A percentile compares a stretch with the other conserved stretches of the same genome.
These are phyloP conservation scores for Apodemus agrarius DNA, from an alignment of 2,797 vertebrate genomes.

Conservation along the genomic window DNA sequence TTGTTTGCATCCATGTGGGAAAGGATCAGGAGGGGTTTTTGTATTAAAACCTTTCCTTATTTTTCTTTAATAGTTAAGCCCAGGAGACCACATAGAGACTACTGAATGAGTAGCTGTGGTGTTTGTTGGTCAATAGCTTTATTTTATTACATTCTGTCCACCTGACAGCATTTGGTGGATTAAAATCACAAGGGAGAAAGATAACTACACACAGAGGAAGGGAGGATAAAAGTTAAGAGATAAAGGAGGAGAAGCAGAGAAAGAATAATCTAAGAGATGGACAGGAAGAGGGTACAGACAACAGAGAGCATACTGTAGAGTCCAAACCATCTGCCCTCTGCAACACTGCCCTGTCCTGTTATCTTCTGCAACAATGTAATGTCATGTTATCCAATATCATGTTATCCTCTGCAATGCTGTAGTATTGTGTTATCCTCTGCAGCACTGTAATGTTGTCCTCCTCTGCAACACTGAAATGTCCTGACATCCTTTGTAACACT, in stretches of 20 bases:
- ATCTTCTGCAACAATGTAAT: no score
- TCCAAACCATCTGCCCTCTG: rapidly evolving
- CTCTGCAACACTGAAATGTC: no score
- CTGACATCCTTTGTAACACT: no score
- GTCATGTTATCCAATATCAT: no score
- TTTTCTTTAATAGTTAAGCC: background rate
- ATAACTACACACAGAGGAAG: no score
- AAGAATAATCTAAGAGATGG: background rate
- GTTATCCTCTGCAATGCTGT: no score
- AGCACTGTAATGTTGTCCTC: no score
- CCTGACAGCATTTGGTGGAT: background rate
- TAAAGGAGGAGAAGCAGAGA: rapidly evolving
- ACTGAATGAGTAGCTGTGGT: background rate
- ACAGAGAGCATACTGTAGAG: rapidly evolving
- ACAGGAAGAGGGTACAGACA: background rate
- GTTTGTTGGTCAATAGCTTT: background rate
- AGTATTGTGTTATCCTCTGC: no score
- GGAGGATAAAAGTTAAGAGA: no score
- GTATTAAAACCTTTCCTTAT: background rate
- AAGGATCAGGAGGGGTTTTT: background rate
- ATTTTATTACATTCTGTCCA: background rate
- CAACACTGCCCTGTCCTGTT: no score
- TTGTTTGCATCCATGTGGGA: background rate
- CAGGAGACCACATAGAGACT: background rate
- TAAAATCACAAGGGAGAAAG: background rate